Conservation (phyloP, 2,113 vertebrate genomes). For the Brevimyrus niger region DNA sequence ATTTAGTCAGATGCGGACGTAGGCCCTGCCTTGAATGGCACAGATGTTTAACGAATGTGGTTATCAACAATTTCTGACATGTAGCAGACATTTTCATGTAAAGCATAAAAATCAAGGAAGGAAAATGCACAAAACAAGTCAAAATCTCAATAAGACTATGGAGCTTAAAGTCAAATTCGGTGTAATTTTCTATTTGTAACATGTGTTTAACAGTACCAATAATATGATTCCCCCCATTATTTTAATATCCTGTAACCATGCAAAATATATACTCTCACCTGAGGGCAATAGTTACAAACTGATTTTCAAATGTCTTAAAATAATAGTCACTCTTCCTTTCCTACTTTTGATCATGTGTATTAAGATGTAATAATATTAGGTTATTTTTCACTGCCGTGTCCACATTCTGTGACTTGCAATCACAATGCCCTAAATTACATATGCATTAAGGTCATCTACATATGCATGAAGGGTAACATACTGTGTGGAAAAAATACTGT, state of each 20-base stretch:
- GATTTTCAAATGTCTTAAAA: neutral
- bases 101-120: neutral
- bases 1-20: constrained; percentile 3
- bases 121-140: neutral
- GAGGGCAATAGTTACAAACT: neutral
- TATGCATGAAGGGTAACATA: neutral
- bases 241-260: neutral
- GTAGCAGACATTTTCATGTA: neutral
- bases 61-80: neutral
- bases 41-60: neutral
- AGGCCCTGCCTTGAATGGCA: neutral
- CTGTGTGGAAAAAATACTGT: neutral
- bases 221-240: neutral
- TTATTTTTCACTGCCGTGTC: neutral
- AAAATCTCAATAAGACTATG: neutral
- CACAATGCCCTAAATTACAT: neutral
- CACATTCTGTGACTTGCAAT: neutral
- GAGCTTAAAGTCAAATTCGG: neutral
- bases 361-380: neutral
- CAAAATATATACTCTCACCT: neutral
- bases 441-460: constrained; percentile 4
- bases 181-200: neutral
- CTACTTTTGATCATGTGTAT: neutral
- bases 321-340: neutral
- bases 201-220: neutral